Evolutionary conservation across 2,888 invertebrate genomes (phyloP).

Genomic region (Blera fallax): DNA sequence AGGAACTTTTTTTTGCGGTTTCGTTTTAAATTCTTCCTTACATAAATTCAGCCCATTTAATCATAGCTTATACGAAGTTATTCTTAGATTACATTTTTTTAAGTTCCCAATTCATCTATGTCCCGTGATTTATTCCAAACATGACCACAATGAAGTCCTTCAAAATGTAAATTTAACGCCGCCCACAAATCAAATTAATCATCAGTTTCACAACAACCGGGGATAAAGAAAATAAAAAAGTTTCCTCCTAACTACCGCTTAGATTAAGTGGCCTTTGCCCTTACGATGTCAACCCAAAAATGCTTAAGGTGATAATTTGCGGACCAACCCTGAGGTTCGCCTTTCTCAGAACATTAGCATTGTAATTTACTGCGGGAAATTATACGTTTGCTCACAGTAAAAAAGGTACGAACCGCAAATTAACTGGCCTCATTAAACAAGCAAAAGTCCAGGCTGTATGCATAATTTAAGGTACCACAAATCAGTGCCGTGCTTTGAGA

Average conservation of each 20-base stretch:
- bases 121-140: neutral
- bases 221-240: neutral
- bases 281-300: neutral
- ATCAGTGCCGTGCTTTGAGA: neutral
- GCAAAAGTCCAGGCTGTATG: neutral
- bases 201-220: neutral
- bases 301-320: slow-evolving; percentile 15
- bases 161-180: neutral
- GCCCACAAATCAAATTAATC: neutral
- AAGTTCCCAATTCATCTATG: too few species aligned
- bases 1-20: too few species aligned
- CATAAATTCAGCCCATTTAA: too few species aligned
- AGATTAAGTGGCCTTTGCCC: neutral
- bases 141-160: neutral
- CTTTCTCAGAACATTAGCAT: slow-evolving; percentile 10
- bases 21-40: too few species aligned
- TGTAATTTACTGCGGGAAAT: slow-evolving; percentile 7
- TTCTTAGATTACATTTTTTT: too few species aligned
- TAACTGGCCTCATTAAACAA: neutral
- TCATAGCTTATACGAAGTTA: too few species aligned
- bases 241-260: neutral
- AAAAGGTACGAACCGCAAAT: neutral
- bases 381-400: neutral
- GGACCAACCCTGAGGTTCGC: neutral
- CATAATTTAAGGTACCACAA: neutral